phyloP scores from a whole-genome alignment of 2,888 invertebrate species.

The Eulithis prunata region DNA sequence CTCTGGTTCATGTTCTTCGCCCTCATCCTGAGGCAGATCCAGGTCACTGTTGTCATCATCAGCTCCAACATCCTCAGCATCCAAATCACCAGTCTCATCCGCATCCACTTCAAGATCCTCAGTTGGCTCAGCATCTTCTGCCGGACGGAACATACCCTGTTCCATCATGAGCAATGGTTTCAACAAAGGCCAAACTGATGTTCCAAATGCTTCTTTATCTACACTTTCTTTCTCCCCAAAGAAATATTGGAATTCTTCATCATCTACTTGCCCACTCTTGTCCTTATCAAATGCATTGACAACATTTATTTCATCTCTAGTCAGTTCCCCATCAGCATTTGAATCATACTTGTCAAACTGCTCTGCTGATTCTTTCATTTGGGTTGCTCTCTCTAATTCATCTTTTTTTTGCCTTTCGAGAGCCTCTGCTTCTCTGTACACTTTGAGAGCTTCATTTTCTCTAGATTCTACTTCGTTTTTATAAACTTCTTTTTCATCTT shows the following conservation, averaged over 20 bases:
- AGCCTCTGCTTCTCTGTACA: constrained; percentile 89
- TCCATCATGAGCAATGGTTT: constrained; percentile 92
- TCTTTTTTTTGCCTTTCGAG: constrained; percentile 84
- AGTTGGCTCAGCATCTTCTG: constrained; percentile 52
- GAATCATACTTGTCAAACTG: constrained; percentile 92
- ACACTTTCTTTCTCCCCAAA: constrained; percentile 88
- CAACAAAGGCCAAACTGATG: constrained; percentile 89
- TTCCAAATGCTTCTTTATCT: constrained; percentile 87
- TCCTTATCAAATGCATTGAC: constrained; percentile 94
- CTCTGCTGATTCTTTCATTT: constrained; percentile 86
- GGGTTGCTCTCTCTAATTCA: constrained; percentile 83
- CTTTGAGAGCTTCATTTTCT: constrained; percentile 90
- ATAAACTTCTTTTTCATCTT: constrained; percentile 89
- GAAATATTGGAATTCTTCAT: constrained; percentile 93
- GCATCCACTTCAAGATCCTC: constrained; percentile 80
- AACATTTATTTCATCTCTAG: constrained; percentile 87
- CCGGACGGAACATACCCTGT: constrained; percentile 86
- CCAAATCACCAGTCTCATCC: constrained; percentile 83
- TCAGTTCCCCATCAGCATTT: constrained; percentile 90
- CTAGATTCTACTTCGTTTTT: constrained; percentile 89
- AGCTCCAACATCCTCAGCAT: constrained; percentile 52
- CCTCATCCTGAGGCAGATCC: constrained; percentile 87
- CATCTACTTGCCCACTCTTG: constrained; percentile 93
- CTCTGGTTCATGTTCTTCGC: constrained; percentile 79
- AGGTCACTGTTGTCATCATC: constrained; percentile 83